phyloP scores from a whole-genome alignment of 2,797 vertebrate species.

The Garrulus glandarius region DNA sequence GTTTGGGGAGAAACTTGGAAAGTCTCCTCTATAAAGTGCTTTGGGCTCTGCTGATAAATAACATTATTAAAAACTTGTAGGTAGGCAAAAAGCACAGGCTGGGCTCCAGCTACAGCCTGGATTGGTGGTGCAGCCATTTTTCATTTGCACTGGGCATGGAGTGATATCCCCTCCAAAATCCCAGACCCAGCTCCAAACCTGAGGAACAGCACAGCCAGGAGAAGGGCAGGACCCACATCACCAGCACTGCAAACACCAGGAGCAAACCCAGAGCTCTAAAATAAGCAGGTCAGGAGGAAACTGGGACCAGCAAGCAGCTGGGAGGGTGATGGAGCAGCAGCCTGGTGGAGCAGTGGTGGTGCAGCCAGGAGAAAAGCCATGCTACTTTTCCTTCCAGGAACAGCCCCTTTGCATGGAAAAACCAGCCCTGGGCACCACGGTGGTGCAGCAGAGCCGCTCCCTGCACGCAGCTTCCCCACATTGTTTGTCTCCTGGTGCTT shows the following conservation, averaged over 20 bases:
- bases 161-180: not conserved
- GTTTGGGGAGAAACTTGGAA: not conserved
- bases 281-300: not conserved
- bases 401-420: rapidly evolving
- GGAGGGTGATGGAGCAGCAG: not conserved
- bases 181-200: not conserved
- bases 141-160: not conserved
- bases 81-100: not conserved
- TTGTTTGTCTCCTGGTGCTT: not conserved
- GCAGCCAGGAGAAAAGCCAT: not conserved
- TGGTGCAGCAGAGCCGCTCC: rapidly evolving
- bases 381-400: not conserved
- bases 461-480: rapidly evolving
- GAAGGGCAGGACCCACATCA: not conserved
- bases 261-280: not conserved
- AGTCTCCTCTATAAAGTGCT: not conserved
- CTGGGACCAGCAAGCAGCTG: not conserved
- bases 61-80: not conserved
- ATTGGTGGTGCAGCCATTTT: not conserved
- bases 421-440: rapidly evolving
- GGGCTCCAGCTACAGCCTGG: rapidly evolving
- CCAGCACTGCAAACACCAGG: not conserved
- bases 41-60: not conserved
- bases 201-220: not conserved
- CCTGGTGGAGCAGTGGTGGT: not conserved